These are phyloP conservation scores for Celastrina argiolus DNA, from an alignment of 2,888 invertebrate genomes.

Conservation along the genomic window DNA sequence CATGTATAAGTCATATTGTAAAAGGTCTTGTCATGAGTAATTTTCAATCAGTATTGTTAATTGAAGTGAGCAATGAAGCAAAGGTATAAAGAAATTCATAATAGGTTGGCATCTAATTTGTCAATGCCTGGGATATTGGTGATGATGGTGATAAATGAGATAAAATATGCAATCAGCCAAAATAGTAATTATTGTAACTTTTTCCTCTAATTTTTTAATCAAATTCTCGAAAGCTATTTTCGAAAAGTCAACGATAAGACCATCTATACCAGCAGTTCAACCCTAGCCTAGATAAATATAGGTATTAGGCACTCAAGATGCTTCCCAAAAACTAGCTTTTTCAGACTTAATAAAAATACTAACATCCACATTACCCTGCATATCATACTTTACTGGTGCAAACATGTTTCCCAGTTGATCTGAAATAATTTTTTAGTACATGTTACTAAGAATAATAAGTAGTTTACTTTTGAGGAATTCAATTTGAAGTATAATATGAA, in stretches of 20 bases:
- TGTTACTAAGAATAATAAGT: neutral
- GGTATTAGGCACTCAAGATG: neutral
- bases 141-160: too few species aligned
- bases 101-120: too few species aligned
- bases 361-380: slow-evolving; percentile 87
- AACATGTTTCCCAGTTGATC: slow-evolving; percentile 86
- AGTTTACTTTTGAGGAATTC: neutral
- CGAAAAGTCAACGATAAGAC: too few species aligned
- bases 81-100: too few species aligned
- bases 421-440: slow-evolving; percentile 53
- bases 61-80: too few species aligned
- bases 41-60: too few species aligned
- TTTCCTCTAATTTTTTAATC: neutral
- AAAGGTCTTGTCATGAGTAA: too few species aligned
- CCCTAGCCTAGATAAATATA: neutral
- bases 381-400: slow-evolving; percentile 85
- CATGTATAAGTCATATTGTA: too few species aligned
- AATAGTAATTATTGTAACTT: neutral
- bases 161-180: neutral
- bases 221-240: too few species aligned
- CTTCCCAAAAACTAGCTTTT: too few species aligned
- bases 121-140: too few species aligned
- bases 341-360: slow-evolving; percentile 40
- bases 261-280: too few species aligned
- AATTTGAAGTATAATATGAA: neutral